Conservation (phyloP, 2,797 vertebrate species). For the Perodicticus potto region DNA sequence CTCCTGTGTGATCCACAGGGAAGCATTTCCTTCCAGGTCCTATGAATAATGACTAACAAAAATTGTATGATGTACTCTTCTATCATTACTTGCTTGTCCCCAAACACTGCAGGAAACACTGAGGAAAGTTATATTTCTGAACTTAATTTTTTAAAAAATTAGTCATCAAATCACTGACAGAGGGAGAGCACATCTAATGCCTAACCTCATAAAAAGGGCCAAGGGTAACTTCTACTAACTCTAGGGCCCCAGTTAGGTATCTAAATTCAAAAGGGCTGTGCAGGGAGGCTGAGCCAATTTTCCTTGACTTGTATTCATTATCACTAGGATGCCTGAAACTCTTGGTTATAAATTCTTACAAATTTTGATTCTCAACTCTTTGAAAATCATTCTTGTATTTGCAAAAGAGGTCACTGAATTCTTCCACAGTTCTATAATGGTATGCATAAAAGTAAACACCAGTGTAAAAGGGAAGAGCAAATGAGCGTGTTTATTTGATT, state of each 20-base stretch:
- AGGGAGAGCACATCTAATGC: background rate
- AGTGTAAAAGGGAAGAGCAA: background rate
- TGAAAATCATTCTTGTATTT: slow-evolving; percentile 24
- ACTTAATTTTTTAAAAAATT: background rate
- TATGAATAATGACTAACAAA: background rate
- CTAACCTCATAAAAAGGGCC: background rate
- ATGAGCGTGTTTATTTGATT: background rate
- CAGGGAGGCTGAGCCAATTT: background rate
- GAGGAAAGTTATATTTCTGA: background rate
- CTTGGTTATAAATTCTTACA: background rate
- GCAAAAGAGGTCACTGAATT: background rate
- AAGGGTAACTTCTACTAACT: background rate
- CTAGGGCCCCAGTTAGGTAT: background rate
- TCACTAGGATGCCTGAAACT: background rate
- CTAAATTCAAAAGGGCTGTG: background rate
- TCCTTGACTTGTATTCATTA: background rate
- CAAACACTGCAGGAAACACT: background rate
- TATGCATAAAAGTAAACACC: background rate
- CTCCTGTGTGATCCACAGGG: fast-evolving
- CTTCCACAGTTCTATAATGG: background rate
- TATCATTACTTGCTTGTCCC: background rate
- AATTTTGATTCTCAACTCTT: background rate
- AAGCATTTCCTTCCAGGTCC: background rate
- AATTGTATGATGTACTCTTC: background rate
- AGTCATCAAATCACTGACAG: background rate